A percentile compares a stretch with the other conserved stretches of the same genome.
Conservation (phyloP, 2,888 invertebrate genomes). For the Trachelus troglodyta region DNA sequence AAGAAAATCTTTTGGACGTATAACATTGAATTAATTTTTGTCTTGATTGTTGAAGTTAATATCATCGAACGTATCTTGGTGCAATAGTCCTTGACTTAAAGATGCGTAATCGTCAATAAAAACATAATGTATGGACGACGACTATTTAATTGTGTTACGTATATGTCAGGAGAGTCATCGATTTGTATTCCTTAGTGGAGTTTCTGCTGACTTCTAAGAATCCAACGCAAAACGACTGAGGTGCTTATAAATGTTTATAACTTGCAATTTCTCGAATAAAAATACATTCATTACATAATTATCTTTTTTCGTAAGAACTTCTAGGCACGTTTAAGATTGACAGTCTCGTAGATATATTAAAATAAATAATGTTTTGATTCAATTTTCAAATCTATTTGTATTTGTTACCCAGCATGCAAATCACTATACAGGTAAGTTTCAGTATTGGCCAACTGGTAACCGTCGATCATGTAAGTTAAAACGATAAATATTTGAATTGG, state of each 20-base stretch:
- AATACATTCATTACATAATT: too few species aligned
- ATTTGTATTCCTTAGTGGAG: not conserved
- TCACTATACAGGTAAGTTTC: too few species aligned
- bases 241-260: not conserved
- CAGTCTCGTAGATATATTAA: too few species aligned
- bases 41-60: not conserved
- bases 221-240: not conserved
- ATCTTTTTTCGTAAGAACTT: too few species aligned
- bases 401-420: too few species aligned
- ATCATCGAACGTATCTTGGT: not conserved
- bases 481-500: too few species aligned
- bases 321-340: too few species aligned
- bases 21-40: not conserved
- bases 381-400: too few species aligned
- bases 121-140: not conserved
- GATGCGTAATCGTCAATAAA: not conserved
- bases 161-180: not conserved
- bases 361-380: too few species aligned
- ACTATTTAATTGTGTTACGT: not conserved
- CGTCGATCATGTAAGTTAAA: too few species aligned
- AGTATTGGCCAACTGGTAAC: too few species aligned
- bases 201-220: not conserved
- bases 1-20: not conserved
- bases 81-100: not conserved
- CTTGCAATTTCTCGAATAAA: not conserved